These are phyloP conservation scores for Pygoscelis adeliae DNA, from an alignment of 2,113 vertebrate species.

Conservation along the genomic window DNA sequence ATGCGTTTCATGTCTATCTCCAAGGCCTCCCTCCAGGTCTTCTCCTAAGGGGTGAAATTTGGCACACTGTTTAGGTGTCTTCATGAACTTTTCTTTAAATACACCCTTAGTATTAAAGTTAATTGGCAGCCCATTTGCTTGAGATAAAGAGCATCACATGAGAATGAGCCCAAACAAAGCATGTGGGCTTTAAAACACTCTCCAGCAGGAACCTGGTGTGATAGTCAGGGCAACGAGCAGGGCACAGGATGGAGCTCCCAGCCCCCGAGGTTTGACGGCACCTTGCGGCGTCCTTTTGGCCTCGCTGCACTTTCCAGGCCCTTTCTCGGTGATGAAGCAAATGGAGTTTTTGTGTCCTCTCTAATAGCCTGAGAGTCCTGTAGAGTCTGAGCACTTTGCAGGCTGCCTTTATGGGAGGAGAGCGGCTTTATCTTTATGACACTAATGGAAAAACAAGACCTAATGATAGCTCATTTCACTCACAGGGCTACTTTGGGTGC, in stretches of 20 bases:
- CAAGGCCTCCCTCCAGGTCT: background rate
- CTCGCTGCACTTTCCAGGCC: background rate
- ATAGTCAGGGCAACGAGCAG: background rate
- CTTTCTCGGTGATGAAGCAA: background rate
- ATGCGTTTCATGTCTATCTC: background rate
- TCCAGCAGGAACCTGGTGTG: background rate
- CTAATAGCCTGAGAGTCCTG: background rate
- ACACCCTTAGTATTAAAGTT: background rate
- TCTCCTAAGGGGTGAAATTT: background rate
- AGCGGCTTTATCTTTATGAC: background rate
- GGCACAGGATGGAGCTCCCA: background rate
- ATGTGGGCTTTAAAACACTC: background rate
- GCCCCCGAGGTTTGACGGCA: background rate
- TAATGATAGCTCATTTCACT: background rate
- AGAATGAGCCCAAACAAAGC: background rate
- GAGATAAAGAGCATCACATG: background rate
- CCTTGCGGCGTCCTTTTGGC: background rate
- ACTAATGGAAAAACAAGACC: constrained; percentile 33
- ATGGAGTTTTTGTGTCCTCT: constrained; percentile 7
- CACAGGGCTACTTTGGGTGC: background rate
- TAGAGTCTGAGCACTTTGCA: background rate
- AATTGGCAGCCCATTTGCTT: background rate
- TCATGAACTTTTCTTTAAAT: background rate
- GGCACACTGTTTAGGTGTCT: background rate
- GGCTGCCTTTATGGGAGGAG: background rate